A percentile compares a stretch with the other conserved stretches of the same genome.
Conservation (phyloP, 2,113 vertebrate species). For the Cryptoleucopteryx plumbea region DNA sequence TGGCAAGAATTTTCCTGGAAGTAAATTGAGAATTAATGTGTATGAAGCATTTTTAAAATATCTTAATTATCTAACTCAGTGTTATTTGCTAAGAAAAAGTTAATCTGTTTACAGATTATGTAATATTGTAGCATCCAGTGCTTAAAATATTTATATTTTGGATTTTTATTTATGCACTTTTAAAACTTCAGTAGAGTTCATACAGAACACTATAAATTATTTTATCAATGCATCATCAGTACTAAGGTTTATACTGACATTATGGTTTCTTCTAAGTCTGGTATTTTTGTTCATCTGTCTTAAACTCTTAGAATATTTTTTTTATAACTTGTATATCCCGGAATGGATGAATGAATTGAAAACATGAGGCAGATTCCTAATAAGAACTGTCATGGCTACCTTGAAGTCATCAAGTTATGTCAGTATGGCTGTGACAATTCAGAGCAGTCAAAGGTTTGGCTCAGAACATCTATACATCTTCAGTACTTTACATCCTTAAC, state of each 20-base stretch:
- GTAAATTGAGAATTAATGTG: neutral
- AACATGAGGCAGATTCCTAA: neutral
- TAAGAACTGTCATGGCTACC: neutral
- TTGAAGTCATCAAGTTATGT: neutral
- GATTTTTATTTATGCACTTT: neutral
- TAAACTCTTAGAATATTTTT: neutral
- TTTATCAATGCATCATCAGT: neutral
- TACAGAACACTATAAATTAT: neutral
- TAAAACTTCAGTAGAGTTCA: neutral
- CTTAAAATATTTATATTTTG: neutral
- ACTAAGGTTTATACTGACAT: neutral
- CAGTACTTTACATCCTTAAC: neutral
- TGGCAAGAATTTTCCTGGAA: neutral
- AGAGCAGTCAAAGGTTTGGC: neutral
- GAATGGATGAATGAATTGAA: neutral
- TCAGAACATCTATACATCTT: neutral
- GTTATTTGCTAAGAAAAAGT: neutral
- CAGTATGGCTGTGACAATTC: neutral
- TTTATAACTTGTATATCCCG: neutral
- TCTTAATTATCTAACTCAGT: neutral
- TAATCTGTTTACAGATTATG: neutral
- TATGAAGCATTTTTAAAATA: neutral
- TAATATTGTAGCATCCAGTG: neutral
- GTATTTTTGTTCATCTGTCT: neutral
- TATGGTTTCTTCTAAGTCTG: neutral